Evolutionary conservation across 2,797 vertebrate species (phyloP), one percentile per base, ranked within the genome.

Genomic region (Propithecus deckenii): DNA sequence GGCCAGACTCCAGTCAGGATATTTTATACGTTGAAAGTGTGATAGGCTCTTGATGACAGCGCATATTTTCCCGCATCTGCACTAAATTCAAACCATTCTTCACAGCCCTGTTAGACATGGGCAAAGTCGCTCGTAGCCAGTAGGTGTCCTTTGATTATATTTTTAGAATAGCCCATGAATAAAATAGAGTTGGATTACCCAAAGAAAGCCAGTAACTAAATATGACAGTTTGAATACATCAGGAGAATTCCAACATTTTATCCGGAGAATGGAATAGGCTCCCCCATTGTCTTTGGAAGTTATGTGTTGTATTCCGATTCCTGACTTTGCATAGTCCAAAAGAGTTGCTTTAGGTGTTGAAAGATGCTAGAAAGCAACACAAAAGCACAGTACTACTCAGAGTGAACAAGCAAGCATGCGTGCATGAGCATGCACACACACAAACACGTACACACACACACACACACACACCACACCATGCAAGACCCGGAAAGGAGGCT

Each of bases 11-110:
- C 80, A 98, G 94, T 96, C 97, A 87, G 87, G 97, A 98, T 96
- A 96, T 96, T 97, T 97, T 80, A 92, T 92, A 81, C 97, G 93
- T 86, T 92, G 91, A 92, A 96, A 96, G 91, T 91, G 91, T 97
- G 96, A 97, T 84, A 57, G 74, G 90, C 87, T 94, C 84, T 86
- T 75, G 97, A 97, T 94, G 96, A 98, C 97, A 93, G 98, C 98
- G 97, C 97, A 98, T 98, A 98, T 98, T 98, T 98, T 97, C 96
- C 97, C 90, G 97, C 97, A 98, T 98, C 98, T 98, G 98, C 95
- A 97, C 96, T 98, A 98, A 98, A 99, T 98, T 98, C 98, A 98
- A 98, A 98, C 98, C 98, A 98, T 98, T 97, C 98, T 98, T 96
- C 94, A 38, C 95, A 98, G 96, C 55, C 92, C 97, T 96, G 95